phyloP scores from a whole-genome alignment of 2,113 vertebrate genomes.

The Odontophorus gujanensis region DNA sequence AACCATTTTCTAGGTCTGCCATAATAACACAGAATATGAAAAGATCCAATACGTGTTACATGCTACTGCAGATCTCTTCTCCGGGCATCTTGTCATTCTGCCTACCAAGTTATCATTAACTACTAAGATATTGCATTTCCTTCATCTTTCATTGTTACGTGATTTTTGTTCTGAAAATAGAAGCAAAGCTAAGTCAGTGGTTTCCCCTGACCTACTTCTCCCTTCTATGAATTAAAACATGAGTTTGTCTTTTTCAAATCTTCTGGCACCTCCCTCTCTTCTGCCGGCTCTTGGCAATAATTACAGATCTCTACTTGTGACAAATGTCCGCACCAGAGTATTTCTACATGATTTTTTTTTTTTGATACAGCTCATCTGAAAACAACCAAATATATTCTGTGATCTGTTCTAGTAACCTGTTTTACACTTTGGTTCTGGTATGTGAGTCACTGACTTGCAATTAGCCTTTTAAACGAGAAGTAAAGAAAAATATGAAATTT shows the following conservation, averaged over 20 bases:
- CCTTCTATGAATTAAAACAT: neutral
- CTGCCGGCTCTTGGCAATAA: neutral
- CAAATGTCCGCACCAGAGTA: neutral
- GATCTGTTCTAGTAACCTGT: neutral
- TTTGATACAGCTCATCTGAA: neutral
- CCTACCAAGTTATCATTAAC: neutral
- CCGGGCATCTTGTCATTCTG: neutral
- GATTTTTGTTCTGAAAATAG: neutral
- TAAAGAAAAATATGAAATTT: neutral
- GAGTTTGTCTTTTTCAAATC: neutral
- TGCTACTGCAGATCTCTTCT: neutral
- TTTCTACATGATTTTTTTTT: neutral
- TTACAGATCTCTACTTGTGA: neutral
- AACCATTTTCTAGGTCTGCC: neutral
- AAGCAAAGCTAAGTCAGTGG: neutral
- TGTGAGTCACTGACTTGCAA: neutral
- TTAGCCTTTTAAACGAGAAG: neutral
- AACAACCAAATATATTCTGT: neutral
- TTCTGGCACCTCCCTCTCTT: neutral
- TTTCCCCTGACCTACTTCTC: neutral
- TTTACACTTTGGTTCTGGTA: neutral
- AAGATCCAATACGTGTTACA: neutral
- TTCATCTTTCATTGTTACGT: neutral
- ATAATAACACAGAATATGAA: neutral
- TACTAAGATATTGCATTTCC: neutral